Evolutionary conservation across 2,797 vertebrate genomes (phyloP).

Genomic region (Poecilia gillii): DNA sequence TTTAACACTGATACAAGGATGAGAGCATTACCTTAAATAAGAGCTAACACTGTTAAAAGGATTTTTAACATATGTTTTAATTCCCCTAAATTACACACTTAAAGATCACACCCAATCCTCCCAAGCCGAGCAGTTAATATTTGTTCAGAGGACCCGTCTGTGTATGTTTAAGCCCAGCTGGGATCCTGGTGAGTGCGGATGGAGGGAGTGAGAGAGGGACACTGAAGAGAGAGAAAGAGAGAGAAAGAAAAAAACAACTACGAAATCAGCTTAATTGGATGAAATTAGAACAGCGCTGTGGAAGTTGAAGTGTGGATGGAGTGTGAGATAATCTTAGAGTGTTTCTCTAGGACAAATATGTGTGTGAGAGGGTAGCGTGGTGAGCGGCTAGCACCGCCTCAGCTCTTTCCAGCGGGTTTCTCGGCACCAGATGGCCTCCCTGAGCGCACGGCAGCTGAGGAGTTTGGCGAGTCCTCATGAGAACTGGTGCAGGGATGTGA

Average conservation of each 20-base stretch:
- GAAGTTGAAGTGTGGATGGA: slow-evolving; percentile 55
- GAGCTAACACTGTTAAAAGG: slow-evolving; percentile 73
- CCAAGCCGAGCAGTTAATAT: slow-evolving; percentile 75
- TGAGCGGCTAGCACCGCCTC: slow-evolving; percentile 36
- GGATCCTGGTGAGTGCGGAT: slow-evolving; percentile 63
- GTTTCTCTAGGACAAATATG: slow-evolving; percentile 35
- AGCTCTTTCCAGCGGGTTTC: slow-evolving; percentile 43
- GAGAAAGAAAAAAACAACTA: slow-evolving; percentile 45
- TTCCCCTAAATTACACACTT: slow-evolving; percentile 66
- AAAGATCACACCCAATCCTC: slow-evolving; percentile 59
- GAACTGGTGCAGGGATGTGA: slow-evolving; percentile 45
- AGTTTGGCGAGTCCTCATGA: slow-evolving; percentile 59
- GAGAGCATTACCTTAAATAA: slow-evolving; percentile 36
- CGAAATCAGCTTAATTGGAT: slow-evolving; percentile 77
- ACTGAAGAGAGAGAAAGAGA: slow-evolving; percentile 10
- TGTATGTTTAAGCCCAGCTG: slow-evolving; percentile 82
- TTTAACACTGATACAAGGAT: slow-evolving; percentile 37
- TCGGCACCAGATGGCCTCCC: slow-evolving; percentile 68
- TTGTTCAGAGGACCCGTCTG: slow-evolving; percentile 72
- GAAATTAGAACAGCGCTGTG: slow-evolving; percentile 68
- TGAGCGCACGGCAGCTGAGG: slow-evolving; percentile 65
- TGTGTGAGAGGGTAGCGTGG: slow-evolving; percentile 29
- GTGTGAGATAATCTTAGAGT: slow-evolving; percentile 62
- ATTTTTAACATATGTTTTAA: slow-evolving; percentile 74
- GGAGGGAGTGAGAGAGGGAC: slow-evolving; percentile 42